phyloP scores from a whole-genome alignment of 2,113 vertebrate genomes.

The Furnarius figulus region DNA sequence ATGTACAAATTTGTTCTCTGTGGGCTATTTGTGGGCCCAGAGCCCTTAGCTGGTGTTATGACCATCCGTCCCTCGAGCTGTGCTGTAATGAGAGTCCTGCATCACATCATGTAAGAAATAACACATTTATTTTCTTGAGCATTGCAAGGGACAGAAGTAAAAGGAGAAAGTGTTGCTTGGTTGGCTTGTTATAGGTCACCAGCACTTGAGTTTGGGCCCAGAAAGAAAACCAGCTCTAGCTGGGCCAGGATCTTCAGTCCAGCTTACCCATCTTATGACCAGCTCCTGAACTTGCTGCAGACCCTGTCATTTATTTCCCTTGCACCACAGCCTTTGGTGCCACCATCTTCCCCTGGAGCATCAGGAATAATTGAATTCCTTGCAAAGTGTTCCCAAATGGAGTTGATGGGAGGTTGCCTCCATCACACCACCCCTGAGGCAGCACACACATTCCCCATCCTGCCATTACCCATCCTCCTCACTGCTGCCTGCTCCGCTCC shows the following conservation, averaged over 20 bases:
- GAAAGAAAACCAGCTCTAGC: neutral
- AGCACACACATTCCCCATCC: accelerated
- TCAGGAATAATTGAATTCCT: neutral
- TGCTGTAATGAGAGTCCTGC: neutral
- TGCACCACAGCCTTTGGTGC: neutral
- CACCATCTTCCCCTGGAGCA: neutral
- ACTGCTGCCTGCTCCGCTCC: neutral
- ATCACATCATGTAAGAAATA: neutral
- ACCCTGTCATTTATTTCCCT: neutral
- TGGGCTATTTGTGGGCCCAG: neutral
- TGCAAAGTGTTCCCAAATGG: neutral
- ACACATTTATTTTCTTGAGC: neutral
- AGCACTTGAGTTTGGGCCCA: neutral
- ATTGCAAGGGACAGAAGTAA: neutral
- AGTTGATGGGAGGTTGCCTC: neutral
- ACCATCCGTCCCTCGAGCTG: accelerated
- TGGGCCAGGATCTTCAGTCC: neutral
- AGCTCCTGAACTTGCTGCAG: neutral
- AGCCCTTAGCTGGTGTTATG: neutral
- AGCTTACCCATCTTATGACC: neutral
- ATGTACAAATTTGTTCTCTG: neutral
- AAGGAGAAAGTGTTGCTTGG: neutral
- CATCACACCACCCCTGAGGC: neutral
- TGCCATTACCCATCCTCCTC: accelerated
- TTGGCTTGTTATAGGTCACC: neutral